Percentiles rank a stretch among this genome's conserved stretches.
phyloP scores from a whole-genome alignment of 1,140 invertebrate genomes.

The Dendroctonus ponderosae region DNA sequence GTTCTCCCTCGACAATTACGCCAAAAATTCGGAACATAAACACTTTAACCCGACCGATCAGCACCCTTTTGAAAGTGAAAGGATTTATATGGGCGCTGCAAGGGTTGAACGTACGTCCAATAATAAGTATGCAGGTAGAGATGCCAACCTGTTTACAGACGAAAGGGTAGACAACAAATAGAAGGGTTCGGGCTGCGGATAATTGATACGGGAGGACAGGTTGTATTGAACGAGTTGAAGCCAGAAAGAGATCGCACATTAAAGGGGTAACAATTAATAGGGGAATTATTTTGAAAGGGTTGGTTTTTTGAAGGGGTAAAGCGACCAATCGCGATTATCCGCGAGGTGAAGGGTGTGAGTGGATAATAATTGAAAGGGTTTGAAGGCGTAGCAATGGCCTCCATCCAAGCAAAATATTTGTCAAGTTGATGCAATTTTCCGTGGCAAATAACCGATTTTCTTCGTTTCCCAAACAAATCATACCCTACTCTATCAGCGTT shows the following conservation, averaged over 20 bases:
- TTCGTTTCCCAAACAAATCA: not conserved
- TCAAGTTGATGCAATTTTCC: not conserved
- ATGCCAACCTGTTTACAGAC: not conserved
- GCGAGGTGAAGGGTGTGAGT: slow-evolving; percentile 2
- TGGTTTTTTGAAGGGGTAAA: not conserved
- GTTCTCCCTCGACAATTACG: too few species aligned
- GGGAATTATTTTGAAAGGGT: slow-evolving; percentile 9
- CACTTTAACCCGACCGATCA: not conserved
- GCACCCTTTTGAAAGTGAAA: slow-evolving; percentile 20
- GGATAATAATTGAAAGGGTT: not conserved
- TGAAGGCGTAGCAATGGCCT: not conserved
- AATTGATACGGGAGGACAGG: slow-evolving; percentile 13
- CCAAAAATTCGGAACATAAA: not conserved
- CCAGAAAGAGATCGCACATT: not conserved
- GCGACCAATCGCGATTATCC: not conserved
- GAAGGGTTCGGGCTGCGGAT: slow-evolving; percentile 9
- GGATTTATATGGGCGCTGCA: slow-evolving; percentile 1
- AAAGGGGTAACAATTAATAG: slow-evolving; percentile 11
- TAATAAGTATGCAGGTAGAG: slow-evolving; percentile 20
- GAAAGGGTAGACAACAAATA: slow-evolving; percentile 6
- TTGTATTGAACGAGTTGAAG: slow-evolving; percentile 8
- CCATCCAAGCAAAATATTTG: not conserved
- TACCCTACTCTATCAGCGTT: not conserved
- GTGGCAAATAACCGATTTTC: not conserved
- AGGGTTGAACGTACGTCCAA: slow-evolving; percentile 24